Conservation (phyloP, 2,797 vertebrate species). For the Pampus argenteus region DNA sequence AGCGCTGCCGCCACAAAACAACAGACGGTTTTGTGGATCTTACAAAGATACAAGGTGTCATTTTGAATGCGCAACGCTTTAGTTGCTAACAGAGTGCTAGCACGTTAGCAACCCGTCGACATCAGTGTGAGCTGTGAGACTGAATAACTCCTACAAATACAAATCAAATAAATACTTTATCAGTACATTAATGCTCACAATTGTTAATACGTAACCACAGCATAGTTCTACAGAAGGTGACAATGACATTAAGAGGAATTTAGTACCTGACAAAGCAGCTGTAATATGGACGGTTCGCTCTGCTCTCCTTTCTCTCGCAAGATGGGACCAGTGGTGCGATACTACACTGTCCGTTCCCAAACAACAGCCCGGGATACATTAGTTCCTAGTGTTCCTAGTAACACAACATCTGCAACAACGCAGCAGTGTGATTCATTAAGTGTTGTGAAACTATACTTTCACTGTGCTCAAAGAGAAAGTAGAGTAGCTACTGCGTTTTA, state of each 20-base stretch:
- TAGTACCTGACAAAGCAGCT: constrained; percentile 89
- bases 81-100: constrained; percentile 73
- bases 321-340: constrained; percentile 86
- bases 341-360: constrained; percentile 65
- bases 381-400: constrained; percentile 74
- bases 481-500: neutral
- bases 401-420: constrained; percentile 8
- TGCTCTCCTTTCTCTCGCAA: constrained; percentile 83
- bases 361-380: constrained; percentile 24
- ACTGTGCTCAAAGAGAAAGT: neutral
- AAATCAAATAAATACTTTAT: constrained; percentile 22
- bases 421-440: neutral
- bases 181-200: neutral
- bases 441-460: neutral
- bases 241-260: constrained; percentile 56
- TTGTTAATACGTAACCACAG: neutral
- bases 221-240: constrained; percentile 51
- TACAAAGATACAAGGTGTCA: constrained; percentile 44
- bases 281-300: constrained; percentile 86
- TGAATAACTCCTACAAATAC: constrained; percentile 44
- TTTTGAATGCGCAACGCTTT: constrained; percentile 79
- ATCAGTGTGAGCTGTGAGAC: constrained; percentile 41
- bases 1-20: neutral
- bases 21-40: neutral
- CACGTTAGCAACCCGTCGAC: constrained; percentile 71